phyloP scores from a whole-genome alignment of 2,113 vertebrate species.

The Emydocephalus ijimae region DNA sequence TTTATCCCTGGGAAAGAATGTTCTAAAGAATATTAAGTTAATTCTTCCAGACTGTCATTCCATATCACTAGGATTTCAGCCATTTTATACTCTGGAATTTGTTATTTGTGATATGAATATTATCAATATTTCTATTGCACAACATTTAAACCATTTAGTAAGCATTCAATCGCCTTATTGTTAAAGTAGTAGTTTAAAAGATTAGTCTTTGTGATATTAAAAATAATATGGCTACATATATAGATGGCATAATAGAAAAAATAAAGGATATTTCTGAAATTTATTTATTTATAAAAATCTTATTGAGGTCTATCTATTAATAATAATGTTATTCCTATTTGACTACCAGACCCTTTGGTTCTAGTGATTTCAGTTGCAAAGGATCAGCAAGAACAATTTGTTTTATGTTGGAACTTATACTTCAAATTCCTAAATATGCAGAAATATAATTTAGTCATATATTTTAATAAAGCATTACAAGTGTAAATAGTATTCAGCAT shows the following conservation, averaged over 20 bases:
- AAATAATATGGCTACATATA: neutral
- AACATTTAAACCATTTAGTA: neutral
- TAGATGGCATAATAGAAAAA: neutral
- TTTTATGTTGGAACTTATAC: neutral
- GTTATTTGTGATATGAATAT: neutral
- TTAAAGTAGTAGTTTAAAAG: neutral
- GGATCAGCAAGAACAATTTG: neutral
- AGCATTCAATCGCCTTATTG: neutral
- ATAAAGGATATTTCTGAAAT: neutral
- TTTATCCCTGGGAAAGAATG: neutral
- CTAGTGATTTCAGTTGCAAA: neutral
- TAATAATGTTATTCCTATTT: neutral
- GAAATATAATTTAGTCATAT: neutral
- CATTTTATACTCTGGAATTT: neutral
- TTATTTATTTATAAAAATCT: neutral
- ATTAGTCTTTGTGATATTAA: neutral
- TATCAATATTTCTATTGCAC: neutral
- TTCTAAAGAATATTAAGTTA: neutral
- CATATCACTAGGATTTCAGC: neutral
- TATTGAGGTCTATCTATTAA: neutral
- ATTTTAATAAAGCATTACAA: neutral
- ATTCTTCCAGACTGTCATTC: neutral
- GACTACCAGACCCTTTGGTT: neutral
- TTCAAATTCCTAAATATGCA: neutral
- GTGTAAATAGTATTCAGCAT: conserved; percentile 10